Percentiles rank a stretch among this genome's conserved stretches.
These are phyloP conservation scores for Druceiella hillmani DNA, from an alignment of 2,888 invertebrate species.

Conservation along the genomic window DNA sequence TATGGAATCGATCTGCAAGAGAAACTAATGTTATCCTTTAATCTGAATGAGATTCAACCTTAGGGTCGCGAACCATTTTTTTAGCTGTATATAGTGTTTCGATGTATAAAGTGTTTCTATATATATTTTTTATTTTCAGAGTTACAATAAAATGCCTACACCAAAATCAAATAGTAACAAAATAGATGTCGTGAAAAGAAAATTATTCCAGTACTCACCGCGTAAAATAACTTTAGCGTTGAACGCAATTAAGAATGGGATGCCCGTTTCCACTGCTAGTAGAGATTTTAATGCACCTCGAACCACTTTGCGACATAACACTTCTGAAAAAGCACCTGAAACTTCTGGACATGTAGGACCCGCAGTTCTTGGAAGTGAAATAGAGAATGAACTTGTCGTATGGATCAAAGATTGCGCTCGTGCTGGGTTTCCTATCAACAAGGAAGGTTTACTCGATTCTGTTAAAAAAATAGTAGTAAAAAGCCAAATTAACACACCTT, in stretches of 20 bases:
- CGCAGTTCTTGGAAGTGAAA: slow-evolving; percentile 22
- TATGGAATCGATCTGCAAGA: too few relatives aligned
- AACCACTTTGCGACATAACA: slow-evolving; percentile 21
- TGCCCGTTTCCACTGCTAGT: slow-evolving; percentile 15
- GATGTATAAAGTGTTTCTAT: too few relatives aligned
- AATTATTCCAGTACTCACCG: too few relatives aligned
- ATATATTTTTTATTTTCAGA: too few relatives aligned
- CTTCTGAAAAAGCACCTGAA: slow-evolving; percentile 21
- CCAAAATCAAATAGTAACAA: too few relatives aligned
- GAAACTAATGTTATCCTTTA: too few relatives aligned
- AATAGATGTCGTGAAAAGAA: too few relatives aligned
- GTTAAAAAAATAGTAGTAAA: slow-evolving; percentile 23
- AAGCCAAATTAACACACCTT: slow-evolving; percentile 20
- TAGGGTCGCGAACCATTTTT: too few relatives aligned
- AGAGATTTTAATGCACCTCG: slow-evolving; percentile 20
- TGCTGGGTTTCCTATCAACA: slow-evolving; percentile 22
- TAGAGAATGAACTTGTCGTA: slow-evolving; percentile 19
- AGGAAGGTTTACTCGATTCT: slow-evolving; percentile 23
- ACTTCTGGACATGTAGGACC: slow-evolving; percentile 25
- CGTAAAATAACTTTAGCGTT: slow-evolving; percentile 9
- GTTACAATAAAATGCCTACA: too few relatives aligned
- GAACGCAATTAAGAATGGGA: slow-evolving; percentile 15
- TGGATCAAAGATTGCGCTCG: slow-evolving; percentile 24
- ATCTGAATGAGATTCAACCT: too few relatives aligned
- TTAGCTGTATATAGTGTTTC: too few relatives aligned